A percentile compares a stretch with the other conserved stretches of the same genome.
phyloP scores from a whole-genome alignment of 2,797 vertebrate genomes.

The Steatocranus sp. region DNA sequence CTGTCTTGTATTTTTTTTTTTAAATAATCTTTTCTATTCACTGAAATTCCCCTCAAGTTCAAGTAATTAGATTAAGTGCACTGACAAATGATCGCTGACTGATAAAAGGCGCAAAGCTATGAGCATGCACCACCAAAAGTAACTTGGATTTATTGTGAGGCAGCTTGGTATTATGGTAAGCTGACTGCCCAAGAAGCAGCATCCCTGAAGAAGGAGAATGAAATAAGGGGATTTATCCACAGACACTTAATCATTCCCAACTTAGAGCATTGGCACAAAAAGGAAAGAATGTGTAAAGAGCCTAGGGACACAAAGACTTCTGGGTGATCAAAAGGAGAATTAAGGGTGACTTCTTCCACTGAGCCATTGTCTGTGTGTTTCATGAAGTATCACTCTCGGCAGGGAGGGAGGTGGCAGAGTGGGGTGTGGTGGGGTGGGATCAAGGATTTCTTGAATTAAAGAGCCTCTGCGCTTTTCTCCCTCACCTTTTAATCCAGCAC shows the following conservation, averaged over 20 bases:
- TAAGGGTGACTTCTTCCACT: slow-evolving; percentile 78
- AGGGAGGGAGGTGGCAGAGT: background rate
- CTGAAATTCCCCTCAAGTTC: slow-evolving; percentile 1
- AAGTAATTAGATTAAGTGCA: slow-evolving; percentile 25
- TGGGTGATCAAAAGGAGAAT: slow-evolving; percentile 76
- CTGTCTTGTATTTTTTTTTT: background rate
- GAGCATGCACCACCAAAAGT: slow-evolving; percentile 24
- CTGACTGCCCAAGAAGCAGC: slow-evolving; percentile 42
- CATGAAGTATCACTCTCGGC: slow-evolving; percentile 71
- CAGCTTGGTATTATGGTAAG: slow-evolving; percentile 44
- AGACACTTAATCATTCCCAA: slow-evolving; percentile 73
- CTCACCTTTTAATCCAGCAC: slow-evolving; percentile 62
- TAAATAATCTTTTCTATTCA: background rate
- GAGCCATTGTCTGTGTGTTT: slow-evolving; percentile 68
- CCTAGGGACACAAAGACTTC: slow-evolving; percentile 65
- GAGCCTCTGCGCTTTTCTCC: slow-evolving; percentile 53
- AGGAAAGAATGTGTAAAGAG: slow-evolving; percentile 71
- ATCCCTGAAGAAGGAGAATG: slow-evolving; percentile 50
- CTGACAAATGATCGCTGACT: slow-evolving; percentile 37
- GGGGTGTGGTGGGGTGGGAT: slow-evolving; percentile 26
- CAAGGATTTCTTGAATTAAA: slow-evolving; percentile 73
- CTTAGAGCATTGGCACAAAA: slow-evolving; percentile 65
- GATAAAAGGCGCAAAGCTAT: slow-evolving; percentile 19
- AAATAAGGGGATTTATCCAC: slow-evolving; percentile 69
- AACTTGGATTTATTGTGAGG: slow-evolving; percentile 36